These are phyloP conservation scores for Drosophila paracracens DNA, from an alignment of 2,888 invertebrate species.

Conservation along the genomic window DNA sequence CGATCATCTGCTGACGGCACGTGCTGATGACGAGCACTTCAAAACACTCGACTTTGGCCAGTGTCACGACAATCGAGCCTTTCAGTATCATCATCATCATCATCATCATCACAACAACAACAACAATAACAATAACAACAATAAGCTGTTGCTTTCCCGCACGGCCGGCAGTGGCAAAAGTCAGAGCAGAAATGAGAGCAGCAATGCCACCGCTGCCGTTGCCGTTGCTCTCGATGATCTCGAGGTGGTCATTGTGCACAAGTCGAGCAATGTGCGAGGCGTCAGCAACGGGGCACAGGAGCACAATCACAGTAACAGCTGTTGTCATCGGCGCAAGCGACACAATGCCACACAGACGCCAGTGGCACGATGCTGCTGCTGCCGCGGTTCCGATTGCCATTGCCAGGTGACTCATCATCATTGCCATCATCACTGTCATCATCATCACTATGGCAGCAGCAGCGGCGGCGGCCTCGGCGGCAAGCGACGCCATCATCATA, in stretches of 20 bases:
- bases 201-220: constrained; percentile 42
- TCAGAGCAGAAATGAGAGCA: constrained; percentile 48
- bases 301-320: constrained; percentile 11
- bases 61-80: constrained; percentile 84
- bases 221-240: constrained; percentile 62
- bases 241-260: constrained; percentile 77
- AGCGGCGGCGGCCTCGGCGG: constrained; percentile 29
- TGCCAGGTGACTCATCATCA: constrained; percentile 61
- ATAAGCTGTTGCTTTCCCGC: constrained; percentile 70
- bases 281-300: constrained; percentile 33
- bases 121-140: constrained; percentile 74
- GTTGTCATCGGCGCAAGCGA: constrained; percentile 73
- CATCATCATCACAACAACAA: constrained; percentile 39
- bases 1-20: constrained; percentile 82
- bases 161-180: constrained; percentile 69
- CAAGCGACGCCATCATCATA: constrained; percentile 40
- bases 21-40: constrained; percentile 80
- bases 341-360: constrained; percentile 83
- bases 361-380: constrained; percentile 43
- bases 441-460: constrained; percentile 37
- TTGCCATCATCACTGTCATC: constrained; percentile 44
- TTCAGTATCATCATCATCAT: constrained; percentile 72
- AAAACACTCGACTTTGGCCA: constrained; percentile 62
- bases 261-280: constrained; percentile 40
- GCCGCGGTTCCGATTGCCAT: constrained; percentile 48